Evolutionary conservation across 2,797 vertebrate genomes (phyloP).

Genomic region (Macrochelys suwanniensis): DNA sequence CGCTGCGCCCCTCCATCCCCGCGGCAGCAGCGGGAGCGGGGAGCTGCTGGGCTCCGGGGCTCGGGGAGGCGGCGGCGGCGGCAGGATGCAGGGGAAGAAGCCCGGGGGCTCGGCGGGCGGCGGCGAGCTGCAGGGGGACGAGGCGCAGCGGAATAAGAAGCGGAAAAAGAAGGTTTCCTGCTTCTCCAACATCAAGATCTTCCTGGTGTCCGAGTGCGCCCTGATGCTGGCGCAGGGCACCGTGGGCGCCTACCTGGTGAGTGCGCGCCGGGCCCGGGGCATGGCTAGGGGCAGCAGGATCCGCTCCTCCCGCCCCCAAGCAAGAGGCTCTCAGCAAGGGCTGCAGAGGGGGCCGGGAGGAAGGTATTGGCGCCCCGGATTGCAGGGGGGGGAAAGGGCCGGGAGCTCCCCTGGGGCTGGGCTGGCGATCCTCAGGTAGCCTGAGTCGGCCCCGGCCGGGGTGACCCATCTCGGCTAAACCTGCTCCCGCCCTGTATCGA

Average conservation of each 20-base stretch:
- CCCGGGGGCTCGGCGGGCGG: slow-evolving; percentile 86
- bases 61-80: slow-evolving; percentile 62
- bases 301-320: not conserved
- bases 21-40: slow-evolving; percentile 46
- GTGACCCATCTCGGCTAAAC: not conserved
- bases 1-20: slow-evolving; percentile 56
- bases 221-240: slow-evolving; percentile 98
- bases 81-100: slow-evolving; percentile 77
- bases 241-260: slow-evolving; percentile 98
- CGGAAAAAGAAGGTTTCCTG: slow-evolving; percentile 88
- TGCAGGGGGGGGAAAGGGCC: not conserved
- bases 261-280: slow-evolving; percentile 73
- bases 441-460: too few species aligned
- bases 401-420: not conserved
- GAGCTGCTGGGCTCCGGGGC: slow-evolving; percentile 65
- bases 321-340: not conserved
- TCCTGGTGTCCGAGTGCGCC: slow-evolving; percentile 96
- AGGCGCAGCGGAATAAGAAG: slow-evolving; percentile 80
- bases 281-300: not conserved
- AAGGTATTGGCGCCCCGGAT: too few species aligned
- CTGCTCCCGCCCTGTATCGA: too few species aligned
- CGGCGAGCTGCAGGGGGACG: slow-evolving; percentile 84
- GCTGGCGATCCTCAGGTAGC: not conserved
- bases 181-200: slow-evolving; percentile 98
- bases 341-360: not conserved